Evolutionary conservation across 2,888 invertebrate species (phyloP).

Genomic region (Leuctra nigra): DNA sequence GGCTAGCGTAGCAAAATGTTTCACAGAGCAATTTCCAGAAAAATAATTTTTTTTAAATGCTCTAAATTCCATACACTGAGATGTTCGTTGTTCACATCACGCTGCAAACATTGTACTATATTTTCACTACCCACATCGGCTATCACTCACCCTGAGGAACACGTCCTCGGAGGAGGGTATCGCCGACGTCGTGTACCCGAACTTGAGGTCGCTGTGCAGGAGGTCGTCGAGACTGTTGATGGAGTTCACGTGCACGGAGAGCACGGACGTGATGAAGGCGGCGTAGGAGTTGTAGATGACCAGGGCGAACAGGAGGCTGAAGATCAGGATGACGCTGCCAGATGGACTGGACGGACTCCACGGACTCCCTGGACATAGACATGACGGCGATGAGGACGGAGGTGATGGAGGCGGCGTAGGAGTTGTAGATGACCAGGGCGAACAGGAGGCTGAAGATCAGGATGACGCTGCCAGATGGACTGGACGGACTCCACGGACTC

Average conservation of each 20-base stretch:
- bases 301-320: slow-evolving; percentile 52
- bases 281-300: slow-evolving; percentile 60
- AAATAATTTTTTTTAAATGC: too few species aligned
- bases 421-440: slow-evolving; percentile 55
- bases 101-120: too few species aligned
- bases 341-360: slow-evolving; percentile 51
- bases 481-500: slow-evolving; percentile 50
- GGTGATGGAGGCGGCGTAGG: slow-evolving; percentile 60
- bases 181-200: slow-evolving; percentile 54
- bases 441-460: slow-evolving; percentile 52
- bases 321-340: slow-evolving; percentile 51
- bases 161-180: slow-evolving; percentile 45
- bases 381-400: slow-evolving; percentile 41
- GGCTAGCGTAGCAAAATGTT: too few species aligned
- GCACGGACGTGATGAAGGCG: slow-evolving; percentile 58
- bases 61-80: too few species aligned
- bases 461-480: slow-evolving; percentile 50
- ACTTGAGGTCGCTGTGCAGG: slow-evolving; percentile 50
- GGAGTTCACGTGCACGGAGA: slow-evolving; percentile 50
- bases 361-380: slow-evolving; percentile 44
- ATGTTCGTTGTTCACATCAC: too few species aligned
- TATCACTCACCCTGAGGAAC: slow-evolving; percentile 54
- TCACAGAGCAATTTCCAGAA: too few species aligned
- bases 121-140: too few species aligned
- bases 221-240: slow-evolving; percentile 54